Evolutionary conservation across 2,888 invertebrate genomes (phyloP).

Genomic region (Alloplasta piceator): DNA sequence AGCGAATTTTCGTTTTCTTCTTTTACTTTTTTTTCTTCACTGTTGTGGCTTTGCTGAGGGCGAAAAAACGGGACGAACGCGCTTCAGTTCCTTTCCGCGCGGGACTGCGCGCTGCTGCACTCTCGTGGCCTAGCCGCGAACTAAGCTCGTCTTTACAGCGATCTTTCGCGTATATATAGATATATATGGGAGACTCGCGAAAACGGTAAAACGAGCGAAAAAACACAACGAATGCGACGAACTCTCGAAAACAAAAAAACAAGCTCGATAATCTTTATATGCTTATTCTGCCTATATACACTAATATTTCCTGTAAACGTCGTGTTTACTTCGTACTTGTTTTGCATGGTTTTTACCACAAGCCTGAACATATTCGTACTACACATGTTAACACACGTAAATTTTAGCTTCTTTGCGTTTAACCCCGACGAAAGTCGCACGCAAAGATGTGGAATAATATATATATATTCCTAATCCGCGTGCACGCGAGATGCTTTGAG

Average conservation of each 20-base stretch:
- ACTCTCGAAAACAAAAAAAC: background rate
- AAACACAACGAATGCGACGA: background rate
- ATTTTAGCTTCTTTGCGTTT: slow-evolving; percentile 4
- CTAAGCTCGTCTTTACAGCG: background rate
- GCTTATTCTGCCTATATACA: slow-evolving; percentile 5
- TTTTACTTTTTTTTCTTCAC: slow-evolving; percentile 35
- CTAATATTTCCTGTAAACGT: background rate
- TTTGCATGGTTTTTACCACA: slow-evolving; percentile 53
- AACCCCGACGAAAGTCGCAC: slow-evolving; percentile 27
- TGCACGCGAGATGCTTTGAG: slow-evolving; percentile 18
- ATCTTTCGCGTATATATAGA: slow-evolving; percentile 1
- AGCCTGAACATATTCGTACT: background rate
- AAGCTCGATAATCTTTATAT: too few relatives aligned
- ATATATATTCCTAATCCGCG: slow-evolving; percentile 29
- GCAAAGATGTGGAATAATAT: too few relatives aligned
- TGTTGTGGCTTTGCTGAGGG: slow-evolving; percentile 32
- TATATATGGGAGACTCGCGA: background rate
- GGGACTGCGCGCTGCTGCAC: slow-evolving; percentile 11
- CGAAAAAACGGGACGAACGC: slow-evolving; percentile 10
- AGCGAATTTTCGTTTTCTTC: slow-evolving; percentile 13
- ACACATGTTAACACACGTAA: slow-evolving; percentile 36
- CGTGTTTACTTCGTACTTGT: slow-evolving; percentile 47
- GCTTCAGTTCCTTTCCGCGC: background rate
- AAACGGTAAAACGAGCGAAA: background rate
- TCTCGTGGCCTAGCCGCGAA: slow-evolving; percentile 8